A percentile compares a stretch with the other conserved stretches of the same genome.
phyloP scores from a whole-genome alignment of 1,140 invertebrate species.

The Carcinoscorpius rotundicauda region DNA sequence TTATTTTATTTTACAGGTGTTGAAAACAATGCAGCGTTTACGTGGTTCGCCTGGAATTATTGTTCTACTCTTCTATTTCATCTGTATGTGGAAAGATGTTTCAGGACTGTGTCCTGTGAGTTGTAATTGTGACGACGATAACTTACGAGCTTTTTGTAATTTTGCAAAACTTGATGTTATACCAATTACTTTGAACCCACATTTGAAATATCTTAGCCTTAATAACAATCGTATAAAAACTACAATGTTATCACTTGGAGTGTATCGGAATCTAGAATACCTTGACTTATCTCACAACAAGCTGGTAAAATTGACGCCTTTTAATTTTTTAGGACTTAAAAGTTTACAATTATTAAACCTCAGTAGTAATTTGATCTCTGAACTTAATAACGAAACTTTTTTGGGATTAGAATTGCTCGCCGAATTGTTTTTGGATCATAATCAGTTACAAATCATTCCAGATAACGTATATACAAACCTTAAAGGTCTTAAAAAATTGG shows the following conservation, averaged over 20 bases:
- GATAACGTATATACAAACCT: constrained; percentile 59
- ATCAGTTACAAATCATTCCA: constrained; percentile 63
- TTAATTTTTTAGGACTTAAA: constrained; percentile 60
- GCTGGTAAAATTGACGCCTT: constrained; percentile 49
- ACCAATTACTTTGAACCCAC: constrained; percentile 79
- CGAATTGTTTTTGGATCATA: constrained; percentile 62
- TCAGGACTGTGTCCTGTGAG: constrained; percentile 48
- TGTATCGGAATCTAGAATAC: constrained; percentile 68
- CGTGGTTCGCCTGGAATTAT: constrained; percentile 11
- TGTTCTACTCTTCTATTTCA: constrained; percentile 14
- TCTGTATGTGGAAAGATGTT: constrained; percentile 1
- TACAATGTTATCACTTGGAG: constrained; percentile 70
- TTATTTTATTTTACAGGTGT: too few relatives aligned
- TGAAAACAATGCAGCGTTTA: constrained; percentile 9
- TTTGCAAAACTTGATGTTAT: constrained; percentile 74
- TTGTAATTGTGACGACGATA: constrained; percentile 76
- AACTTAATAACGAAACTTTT: constrained; percentile 58
- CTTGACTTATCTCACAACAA: constrained; percentile 74
- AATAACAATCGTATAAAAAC: constrained; percentile 74
- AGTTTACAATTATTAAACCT: constrained; percentile 41
- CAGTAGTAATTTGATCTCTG: constrained; percentile 18
- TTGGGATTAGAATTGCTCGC: constrained; percentile 47
- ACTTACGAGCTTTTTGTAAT: constrained; percentile 69
- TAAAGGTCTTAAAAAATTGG: constrained; percentile 63
- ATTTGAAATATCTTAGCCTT: constrained; percentile 68